A percentile compares a stretch with the other conserved stretches of the same genome.
phyloP scores from a whole-genome alignment of 2,797 vertebrate species.

The Arnoldichthys spilopterus region DNA sequence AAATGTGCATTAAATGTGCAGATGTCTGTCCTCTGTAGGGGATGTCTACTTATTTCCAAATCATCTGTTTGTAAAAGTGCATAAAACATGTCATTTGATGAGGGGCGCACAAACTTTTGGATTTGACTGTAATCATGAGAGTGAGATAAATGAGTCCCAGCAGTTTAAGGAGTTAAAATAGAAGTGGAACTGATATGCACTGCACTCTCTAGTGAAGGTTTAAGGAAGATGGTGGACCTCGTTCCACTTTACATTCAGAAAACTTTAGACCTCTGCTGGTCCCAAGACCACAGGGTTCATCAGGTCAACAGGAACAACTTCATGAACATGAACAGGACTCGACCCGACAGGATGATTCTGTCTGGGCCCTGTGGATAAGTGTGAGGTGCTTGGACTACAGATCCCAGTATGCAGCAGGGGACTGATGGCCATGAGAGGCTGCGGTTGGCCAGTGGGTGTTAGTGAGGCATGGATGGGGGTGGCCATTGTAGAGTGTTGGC shows the following conservation, averaged over 20 bases:
- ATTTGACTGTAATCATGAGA: background rate
- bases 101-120: no score
- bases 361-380: slow-evolving; percentile 57
- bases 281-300: background rate
- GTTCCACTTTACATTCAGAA: background rate
- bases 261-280: slow-evolving; percentile 27
- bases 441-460: slow-evolving; percentile 62
- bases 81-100: no score
- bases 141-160: background rate
- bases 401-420: slow-evolving; percentile 59
- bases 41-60: no score
- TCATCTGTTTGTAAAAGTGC: no score
- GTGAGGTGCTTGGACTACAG: slow-evolving; percentile 52
- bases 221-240: background rate
- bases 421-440: slow-evolving; percentile 68
- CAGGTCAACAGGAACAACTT: slow-evolving; percentile 30
- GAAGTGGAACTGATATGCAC: slow-evolving; percentile 27
- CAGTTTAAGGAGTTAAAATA: background rate
- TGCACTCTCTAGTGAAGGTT: background rate
- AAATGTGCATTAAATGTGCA: no score
- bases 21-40: no score
- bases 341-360: slow-evolving; percentile 68
- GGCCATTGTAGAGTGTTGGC: slow-evolving; percentile 56
- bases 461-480: slow-evolving; percentile 68
- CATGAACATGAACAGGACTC: slow-evolving; percentile 59